Percentiles rank a stretch among this genome's conserved stretches.
These are phyloP conservation scores for Heterohyrax brucei DNA, from an alignment of 2,797 vertebrate species.

Conservation along the genomic window DNA sequence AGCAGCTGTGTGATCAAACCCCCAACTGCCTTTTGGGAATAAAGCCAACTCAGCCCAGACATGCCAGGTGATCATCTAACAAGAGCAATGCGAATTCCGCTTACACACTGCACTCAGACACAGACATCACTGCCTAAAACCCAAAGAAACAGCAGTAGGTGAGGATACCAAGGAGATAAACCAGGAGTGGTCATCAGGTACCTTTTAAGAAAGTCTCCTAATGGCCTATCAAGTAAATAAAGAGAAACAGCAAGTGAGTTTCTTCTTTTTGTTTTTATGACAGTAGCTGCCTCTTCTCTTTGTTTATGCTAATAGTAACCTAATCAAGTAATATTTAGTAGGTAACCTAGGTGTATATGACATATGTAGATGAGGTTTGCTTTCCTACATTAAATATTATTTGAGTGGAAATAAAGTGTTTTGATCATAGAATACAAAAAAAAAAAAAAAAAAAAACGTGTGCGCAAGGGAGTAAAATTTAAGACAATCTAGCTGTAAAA, in stretches of 20 bases:
- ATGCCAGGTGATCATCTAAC: neutral
- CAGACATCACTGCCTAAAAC: constrained; percentile 15
- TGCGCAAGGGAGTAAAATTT: neutral
- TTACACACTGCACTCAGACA: neutral
- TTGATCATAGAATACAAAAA: constrained; percentile 6
- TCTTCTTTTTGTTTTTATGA: neutral
- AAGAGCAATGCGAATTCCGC: neutral
- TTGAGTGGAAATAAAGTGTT: neutral
- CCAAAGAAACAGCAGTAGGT: neutral
- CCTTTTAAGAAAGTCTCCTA: neutral
- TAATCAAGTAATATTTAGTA: neutral
- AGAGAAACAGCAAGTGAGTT: neutral
- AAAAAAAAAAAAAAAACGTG: constrained; percentile 14
- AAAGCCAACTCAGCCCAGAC: constrained; percentile 54
- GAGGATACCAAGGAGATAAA: neutral
- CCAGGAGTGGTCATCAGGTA: neutral
- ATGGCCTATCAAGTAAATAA: neutral
- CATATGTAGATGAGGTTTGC: neutral
- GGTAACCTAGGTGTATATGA: neutral
- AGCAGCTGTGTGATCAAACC: constrained; percentile 72
- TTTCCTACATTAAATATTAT: constrained; percentile 41
- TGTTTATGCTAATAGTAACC: neutral
- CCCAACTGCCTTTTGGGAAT: constrained; percentile 68
- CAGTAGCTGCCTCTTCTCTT: constrained; percentile 9
- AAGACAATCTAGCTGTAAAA: neutral